These are phyloP conservation scores for Otis tarda DNA, from an alignment of 2,113 vertebrate genomes.

Conservation along the genomic window DNA sequence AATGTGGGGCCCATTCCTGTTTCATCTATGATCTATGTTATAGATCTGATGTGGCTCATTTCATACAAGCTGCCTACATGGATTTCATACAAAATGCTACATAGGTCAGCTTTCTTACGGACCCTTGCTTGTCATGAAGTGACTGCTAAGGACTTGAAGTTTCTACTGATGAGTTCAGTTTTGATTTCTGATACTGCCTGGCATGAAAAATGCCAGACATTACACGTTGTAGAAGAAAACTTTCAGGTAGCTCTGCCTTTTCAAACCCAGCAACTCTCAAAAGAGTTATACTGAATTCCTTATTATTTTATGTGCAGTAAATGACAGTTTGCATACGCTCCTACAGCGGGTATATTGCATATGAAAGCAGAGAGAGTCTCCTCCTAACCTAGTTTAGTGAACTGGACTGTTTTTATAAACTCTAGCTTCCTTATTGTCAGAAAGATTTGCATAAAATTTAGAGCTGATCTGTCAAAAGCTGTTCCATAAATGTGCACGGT, in stretches of 20 bases:
- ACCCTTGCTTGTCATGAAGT: neutral
- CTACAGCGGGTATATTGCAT: neutral
- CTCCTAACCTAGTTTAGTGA: neutral
- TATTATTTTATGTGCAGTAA: neutral
- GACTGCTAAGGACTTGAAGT: neutral
- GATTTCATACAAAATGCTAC: neutral
- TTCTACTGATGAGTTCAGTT: neutral
- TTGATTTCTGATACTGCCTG: neutral
- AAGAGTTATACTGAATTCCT: neutral
- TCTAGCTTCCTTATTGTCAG: neutral
- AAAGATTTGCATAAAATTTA: neutral
- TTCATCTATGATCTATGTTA: rapidly evolving
- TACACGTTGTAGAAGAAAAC: neutral
- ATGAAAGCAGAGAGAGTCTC: neutral
- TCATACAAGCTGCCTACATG: neutral
- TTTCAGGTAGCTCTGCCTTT: neutral
- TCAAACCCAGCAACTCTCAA: neutral
- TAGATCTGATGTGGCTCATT: neutral
- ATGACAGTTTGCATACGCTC: neutral
- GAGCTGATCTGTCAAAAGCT: neutral
- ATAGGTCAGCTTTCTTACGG: neutral
- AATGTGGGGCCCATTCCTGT: neutral
- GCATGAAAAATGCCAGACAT: neutral
- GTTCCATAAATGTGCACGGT: neutral
- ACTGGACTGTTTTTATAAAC: neutral